phyloP scores from a whole-genome alignment of 2,888 invertebrate species.

The Panopea generosa region DNA sequence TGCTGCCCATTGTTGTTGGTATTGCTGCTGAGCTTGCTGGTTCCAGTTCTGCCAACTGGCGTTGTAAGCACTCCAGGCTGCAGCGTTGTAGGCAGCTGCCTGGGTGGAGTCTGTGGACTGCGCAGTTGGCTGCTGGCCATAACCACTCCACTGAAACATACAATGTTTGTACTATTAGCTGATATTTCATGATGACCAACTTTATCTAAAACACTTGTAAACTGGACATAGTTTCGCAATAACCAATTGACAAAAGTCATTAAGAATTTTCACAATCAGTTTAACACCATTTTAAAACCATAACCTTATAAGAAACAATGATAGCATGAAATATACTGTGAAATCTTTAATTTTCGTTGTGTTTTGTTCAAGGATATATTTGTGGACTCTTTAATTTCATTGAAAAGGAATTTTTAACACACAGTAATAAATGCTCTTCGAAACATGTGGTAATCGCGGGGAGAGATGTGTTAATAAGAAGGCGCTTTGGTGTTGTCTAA shows the following conservation, averaged over 20 bases:
- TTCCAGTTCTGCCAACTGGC: slow-evolving; percentile 56
- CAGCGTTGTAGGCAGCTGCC: slow-evolving; percentile 33
- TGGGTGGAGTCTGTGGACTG: slow-evolving; percentile 16
- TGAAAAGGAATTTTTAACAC: too few relatives aligned
- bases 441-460: too few relatives aligned
- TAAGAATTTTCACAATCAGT: too few relatives aligned
- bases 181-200: neutral
- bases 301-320: too few relatives aligned
- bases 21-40: slow-evolving; percentile 55
- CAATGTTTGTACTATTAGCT: neutral
- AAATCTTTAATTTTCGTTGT: too few relatives aligned
- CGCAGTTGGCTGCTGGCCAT: slow-evolving; percentile 38
- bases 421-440: too few relatives aligned
- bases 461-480: too few relatives aligned
- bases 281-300: too few relatives aligned
- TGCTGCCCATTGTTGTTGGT: slow-evolving; percentile 42
- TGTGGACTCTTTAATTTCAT: too few relatives aligned
- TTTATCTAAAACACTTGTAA: neutral
- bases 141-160: slow-evolving; percentile 60
- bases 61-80: slow-evolving; percentile 52
- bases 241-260: neutral
- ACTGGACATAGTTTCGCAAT: neutral
- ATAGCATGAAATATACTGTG: too few relatives aligned
- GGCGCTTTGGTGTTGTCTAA: too few relatives aligned
- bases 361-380: too few relatives aligned